Base-by-base conservation (phyloP, 2,797 vertebrate genomes). In the Paguma larvata region DNA sequence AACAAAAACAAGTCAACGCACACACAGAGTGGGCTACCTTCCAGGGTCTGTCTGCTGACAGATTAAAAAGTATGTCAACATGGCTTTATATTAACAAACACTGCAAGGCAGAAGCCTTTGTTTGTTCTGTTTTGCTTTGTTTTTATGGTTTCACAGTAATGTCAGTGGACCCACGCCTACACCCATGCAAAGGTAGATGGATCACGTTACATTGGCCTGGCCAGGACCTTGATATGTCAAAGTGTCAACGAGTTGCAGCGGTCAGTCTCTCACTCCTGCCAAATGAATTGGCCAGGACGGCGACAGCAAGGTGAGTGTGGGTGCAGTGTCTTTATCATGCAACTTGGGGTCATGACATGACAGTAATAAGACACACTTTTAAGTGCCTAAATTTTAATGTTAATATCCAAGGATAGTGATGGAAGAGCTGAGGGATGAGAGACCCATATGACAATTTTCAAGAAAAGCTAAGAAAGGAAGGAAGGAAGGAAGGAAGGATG, bases 51-150 rank as follows among this genome's bases (percentile, higher is more conserved):
- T 90, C 94, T 97, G 91, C 93, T 85, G 89, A 97, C 93, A 96
- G 97, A 97, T 97, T 94, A 95, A 89, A 95, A 97, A 97, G 95
- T 91, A 6, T 97, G 95, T 97, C 97, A 91, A 97, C 94, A 93
- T 9, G 62, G 86, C 62, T 94, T 90, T 94, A 82, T 92, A 84
- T 46, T 86, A 95, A 91, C 95, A 97, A 97, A 97, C 83, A 94
- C 27, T 94, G 68, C 86, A 32, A 79, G 53, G 77, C 91, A 92
- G 79, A 87, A 89, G 77, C 21, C 67, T 93, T 82, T 88, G 92
- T 96, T 95, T 97, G 93, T 25, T 96, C 88, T 68, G 7, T 14
- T 96, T 88, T 56, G 72, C 83, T 97, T 93, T 79, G 84, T 63
- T 85, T 90, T 89, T 25, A 65, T 25, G 41, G 78, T 51, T 91